Percentiles rank a stretch among this genome's conserved stretches.
Evolutionary conservation across 2,888 invertebrate species (phyloP).

Genomic region (Micropterix aruncella): DNA sequence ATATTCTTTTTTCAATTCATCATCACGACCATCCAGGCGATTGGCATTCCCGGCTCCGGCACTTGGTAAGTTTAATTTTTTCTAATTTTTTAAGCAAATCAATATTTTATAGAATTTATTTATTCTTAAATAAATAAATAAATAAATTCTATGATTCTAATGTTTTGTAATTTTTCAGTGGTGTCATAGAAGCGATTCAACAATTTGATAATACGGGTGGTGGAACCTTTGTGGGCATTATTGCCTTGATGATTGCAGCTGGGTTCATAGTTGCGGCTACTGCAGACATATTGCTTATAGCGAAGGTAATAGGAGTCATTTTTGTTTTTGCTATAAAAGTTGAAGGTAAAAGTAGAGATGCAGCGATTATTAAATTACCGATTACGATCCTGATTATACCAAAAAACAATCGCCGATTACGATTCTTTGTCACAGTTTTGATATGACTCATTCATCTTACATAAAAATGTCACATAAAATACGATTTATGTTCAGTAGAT

Average conservation of each 20-base stretch:
- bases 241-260: conserved; percentile 64
- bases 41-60: conserved; percentile 75
- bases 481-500: no score
- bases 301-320: no score
- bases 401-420: no score
- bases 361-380: no score
- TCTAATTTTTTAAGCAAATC: conserved; percentile 6
- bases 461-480: no score
- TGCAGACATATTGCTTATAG: conserved; percentile 68
- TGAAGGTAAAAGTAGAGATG: no score
- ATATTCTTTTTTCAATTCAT: conserved; percentile 94
- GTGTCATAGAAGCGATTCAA: conserved; percentile 62
- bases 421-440: no score
- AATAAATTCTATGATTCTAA: neutral
- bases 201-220: conserved; percentile 41
- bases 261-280: conserved; percentile 65
- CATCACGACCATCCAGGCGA: conserved; percentile 73
- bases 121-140: conserved; percentile 2
- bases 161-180: conserved; percentile 35
- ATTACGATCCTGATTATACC: no score
- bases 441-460: no score
- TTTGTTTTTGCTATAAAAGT: no score
- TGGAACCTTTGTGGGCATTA: conserved; percentile 58
- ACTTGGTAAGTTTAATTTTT: conserved; percentile 57
- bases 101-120: neutral